phyloP scores from a whole-genome alignment of 2,797 vertebrate genomes.

The Eupleurogrammus muticus region DNA sequence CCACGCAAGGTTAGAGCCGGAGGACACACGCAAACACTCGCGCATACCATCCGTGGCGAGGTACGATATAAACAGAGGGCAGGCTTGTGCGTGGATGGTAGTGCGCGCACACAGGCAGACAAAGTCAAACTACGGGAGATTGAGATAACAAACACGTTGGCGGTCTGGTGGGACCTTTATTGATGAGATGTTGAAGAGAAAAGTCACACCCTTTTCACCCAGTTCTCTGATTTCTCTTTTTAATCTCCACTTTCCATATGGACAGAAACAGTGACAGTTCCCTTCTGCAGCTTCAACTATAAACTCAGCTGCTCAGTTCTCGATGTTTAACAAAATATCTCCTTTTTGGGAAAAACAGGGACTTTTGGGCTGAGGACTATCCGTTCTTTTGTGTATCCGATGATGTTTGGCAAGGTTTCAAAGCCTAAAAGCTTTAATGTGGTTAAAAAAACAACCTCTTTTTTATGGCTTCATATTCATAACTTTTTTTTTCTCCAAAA shows the following conservation, averaged over 20 bases:
- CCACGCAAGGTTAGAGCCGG: constrained; percentile 80
- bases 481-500: constrained; percentile 23
- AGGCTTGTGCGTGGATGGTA: not conserved
- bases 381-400: not conserved
- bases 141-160: constrained; percentile 19
- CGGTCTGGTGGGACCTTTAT: constrained; percentile 22
- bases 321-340: not conserved
- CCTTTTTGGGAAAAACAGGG: not conserved
- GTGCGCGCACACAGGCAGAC: not conserved
- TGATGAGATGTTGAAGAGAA: constrained; percentile 23
- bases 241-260: not conserved
- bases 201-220: constrained; percentile 16
- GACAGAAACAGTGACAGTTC: not conserved
- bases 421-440: not conserved
- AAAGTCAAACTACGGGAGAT: constrained; percentile 9
- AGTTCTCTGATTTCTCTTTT: not conserved
- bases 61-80: constrained; percentile 5
- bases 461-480: not conserved
- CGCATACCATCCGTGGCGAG: constrained; percentile 10
- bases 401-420: constrained; percentile 2
- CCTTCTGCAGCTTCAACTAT: not conserved
- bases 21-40: constrained; percentile 12
- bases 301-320: not conserved
- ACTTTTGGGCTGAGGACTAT: not conserved
- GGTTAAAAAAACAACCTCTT: not conserved